These are phyloP conservation scores for Platysteira castanea DNA, from an alignment of 2,113 vertebrate genomes.

Conservation along the genomic window DNA sequence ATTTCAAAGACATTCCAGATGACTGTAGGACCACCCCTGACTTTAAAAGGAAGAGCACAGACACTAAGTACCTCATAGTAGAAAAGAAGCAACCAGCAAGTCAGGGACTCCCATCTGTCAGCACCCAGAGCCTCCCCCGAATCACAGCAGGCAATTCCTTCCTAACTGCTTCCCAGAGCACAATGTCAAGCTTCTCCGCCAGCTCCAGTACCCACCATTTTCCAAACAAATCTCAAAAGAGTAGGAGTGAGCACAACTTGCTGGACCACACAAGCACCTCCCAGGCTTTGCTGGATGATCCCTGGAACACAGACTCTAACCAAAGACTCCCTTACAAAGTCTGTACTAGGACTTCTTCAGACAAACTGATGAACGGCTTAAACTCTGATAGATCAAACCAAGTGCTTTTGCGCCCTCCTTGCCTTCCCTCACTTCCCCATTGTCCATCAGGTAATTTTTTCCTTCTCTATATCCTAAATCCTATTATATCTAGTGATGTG, in stretches of 20 bases:
- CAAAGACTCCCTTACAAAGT: constrained; percentile 69
- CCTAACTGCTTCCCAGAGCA: constrained; percentile 61
- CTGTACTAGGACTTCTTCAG: constrained; percentile 68
- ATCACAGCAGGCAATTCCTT: constrained; percentile 73
- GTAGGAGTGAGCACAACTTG: constrained; percentile 79
- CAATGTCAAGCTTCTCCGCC: constrained; percentile 23
- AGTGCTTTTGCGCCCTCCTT: constrained; percentile 64
- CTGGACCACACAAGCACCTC: constrained; percentile 69
- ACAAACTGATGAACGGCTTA: constrained; percentile 70
- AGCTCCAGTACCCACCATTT: constrained; percentile 49
- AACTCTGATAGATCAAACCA: constrained; percentile 61
- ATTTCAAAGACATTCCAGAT: constrained; percentile 62
- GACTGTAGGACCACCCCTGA: constrained; percentile 16
- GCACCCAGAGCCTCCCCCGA: constrained; percentile 82
- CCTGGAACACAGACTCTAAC: constrained; percentile 70
- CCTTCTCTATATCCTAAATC: neutral
- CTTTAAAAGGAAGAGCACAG: constrained; percentile 63
- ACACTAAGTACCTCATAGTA: constrained; percentile 64
- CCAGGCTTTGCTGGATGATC: constrained; percentile 50
- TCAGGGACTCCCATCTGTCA: constrained; percentile 74
- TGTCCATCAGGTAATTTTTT: constrained; percentile 76
- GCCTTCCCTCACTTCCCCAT: constrained; percentile 72
- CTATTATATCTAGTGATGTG: neutral
- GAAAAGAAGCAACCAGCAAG: constrained; percentile 66
- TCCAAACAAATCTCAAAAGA: constrained; percentile 76